A percentile compares a stretch with the other conserved stretches of the same genome.
phyloP scores from a whole-genome alignment of 2,888 invertebrate genomes.

The Kryphioiulus occultus region DNA sequence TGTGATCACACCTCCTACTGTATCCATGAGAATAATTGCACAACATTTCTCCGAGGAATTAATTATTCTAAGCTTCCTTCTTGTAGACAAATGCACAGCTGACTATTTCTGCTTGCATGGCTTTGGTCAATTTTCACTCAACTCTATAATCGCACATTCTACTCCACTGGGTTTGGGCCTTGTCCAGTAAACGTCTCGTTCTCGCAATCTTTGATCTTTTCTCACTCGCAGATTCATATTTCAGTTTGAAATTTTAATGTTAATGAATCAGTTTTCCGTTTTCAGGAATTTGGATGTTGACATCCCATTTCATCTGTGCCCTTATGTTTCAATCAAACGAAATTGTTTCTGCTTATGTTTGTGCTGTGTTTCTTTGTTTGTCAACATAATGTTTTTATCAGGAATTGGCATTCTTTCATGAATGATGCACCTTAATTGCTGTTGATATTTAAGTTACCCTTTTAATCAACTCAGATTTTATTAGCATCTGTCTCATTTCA shows the following conservation, averaged over 20 bases:
- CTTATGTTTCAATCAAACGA: not conserved
- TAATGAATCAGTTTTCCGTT: not conserved
- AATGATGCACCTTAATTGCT: not conserved
- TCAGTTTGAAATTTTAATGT: not conserved
- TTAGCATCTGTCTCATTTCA: not conserved
- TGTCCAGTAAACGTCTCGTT: not conserved
- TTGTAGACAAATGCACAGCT: not conserved
- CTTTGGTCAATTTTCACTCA: not conserved
- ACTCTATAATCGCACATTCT: constrained; percentile 9
- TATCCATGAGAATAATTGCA: not conserved
- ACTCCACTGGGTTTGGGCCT: not conserved
- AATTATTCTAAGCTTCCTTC: not conserved
- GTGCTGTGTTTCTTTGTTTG: not conserved
- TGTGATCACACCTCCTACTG: not conserved
- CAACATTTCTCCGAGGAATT: not conserved
- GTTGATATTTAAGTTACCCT: not conserved
- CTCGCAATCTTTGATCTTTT: not conserved
- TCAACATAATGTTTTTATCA: not conserved
- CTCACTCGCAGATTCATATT: not conserved
- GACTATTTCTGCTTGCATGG: constrained; percentile 13
- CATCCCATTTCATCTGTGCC: not conserved
- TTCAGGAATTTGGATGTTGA: constrained; percentile 2
- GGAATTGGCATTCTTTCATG: not conserved
- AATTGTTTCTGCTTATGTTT: not conserved
- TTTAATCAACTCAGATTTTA: not conserved